Evolutionary conservation across 2,888 invertebrate species (phyloP).

Genomic region (Parochlus steinenii): DNA sequence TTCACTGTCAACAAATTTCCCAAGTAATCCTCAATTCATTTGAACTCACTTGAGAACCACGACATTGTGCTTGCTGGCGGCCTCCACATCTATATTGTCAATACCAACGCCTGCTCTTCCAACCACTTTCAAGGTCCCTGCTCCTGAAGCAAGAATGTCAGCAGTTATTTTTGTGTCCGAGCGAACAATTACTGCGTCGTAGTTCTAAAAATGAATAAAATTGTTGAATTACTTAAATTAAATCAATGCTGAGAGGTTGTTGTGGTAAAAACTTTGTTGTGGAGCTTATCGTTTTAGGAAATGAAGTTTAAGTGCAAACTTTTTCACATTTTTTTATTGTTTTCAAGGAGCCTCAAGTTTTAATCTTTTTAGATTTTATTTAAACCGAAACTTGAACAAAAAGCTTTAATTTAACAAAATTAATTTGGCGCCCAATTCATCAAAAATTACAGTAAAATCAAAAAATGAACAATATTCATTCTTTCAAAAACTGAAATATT

Average conservation of each 20-base stretch:
- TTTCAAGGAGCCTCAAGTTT: too few relatives aligned
- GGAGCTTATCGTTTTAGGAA: too few relatives aligned
- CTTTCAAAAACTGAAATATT: too few relatives aligned
- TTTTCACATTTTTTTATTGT: too few relatives aligned
- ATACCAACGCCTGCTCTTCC: constrained; percentile 97
- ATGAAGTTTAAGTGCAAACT: too few relatives aligned
- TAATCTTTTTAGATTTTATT: too few relatives aligned
- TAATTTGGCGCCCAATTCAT: too few relatives aligned
- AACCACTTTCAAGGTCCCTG: constrained; percentile 60
- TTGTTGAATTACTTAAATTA: constrained; percentile 5
- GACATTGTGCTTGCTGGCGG: constrained; percentile 69
- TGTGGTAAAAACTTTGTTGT: background rate
- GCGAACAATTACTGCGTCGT: constrained; percentile 81
- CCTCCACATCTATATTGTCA: constrained; percentile 86
- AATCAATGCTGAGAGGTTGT: background rate
- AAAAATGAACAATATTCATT: too few relatives aligned
- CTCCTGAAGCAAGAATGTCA: constrained; percentile 61
- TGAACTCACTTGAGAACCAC: constrained; percentile 87
- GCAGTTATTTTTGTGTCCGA: constrained; percentile 89
- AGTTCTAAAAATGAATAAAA: constrained; percentile 42
- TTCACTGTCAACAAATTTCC: too few relatives aligned
- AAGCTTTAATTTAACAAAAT: background rate
- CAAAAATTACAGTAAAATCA: too few relatives aligned
- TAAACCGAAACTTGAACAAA: background rate
- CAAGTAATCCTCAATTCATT: too few relatives aligned